Evolutionary conservation across 2,113 vertebrate genomes (phyloP).

Genomic region (rat (Rattus norvegicus)): DNA sequence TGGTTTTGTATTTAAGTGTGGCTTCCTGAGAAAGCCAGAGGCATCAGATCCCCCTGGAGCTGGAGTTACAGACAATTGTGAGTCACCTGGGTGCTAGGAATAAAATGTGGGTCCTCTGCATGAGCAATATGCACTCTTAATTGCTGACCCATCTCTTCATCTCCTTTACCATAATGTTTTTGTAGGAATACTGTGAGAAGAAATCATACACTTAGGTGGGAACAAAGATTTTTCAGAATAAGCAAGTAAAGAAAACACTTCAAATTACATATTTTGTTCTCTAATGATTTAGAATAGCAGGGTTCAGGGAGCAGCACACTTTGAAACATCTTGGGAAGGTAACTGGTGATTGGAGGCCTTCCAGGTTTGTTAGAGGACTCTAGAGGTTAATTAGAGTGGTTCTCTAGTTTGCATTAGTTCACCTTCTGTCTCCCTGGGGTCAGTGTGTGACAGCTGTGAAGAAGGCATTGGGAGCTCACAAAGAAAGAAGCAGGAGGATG

Average conservation of each 20-base stretch:
- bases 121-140: background rate
- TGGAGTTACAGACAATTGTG: background rate
- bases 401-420: slow-evolving; percentile 50
- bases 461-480: background rate
- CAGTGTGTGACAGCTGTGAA: background rate
- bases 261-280: slow-evolving; percentile 21
- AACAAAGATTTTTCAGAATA: slow-evolving; percentile 50
- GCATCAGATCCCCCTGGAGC: background rate
- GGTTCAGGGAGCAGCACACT: background rate
- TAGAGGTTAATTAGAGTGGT: slow-evolving; percentile 54
- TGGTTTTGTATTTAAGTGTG: background rate
- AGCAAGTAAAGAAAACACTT: background rate
- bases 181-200: slow-evolving; percentile 32
- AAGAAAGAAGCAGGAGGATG: background rate
- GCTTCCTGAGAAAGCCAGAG: background rate
- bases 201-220: slow-evolving; percentile 21
- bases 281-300: slow-evolving; percentile 29
- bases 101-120: background rate
- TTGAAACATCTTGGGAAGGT: slow-evolving; percentile 58
- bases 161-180: background rate
- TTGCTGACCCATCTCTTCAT: background rate
- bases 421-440: slow-evolving; percentile 26
- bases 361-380: slow-evolving; percentile 46
- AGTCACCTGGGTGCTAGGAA: background rate
- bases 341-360: slow-evolving; percentile 11